Evolutionary conservation across 2,113 vertebrate species (phyloP).

Genomic region (Eira barbara): DNA sequence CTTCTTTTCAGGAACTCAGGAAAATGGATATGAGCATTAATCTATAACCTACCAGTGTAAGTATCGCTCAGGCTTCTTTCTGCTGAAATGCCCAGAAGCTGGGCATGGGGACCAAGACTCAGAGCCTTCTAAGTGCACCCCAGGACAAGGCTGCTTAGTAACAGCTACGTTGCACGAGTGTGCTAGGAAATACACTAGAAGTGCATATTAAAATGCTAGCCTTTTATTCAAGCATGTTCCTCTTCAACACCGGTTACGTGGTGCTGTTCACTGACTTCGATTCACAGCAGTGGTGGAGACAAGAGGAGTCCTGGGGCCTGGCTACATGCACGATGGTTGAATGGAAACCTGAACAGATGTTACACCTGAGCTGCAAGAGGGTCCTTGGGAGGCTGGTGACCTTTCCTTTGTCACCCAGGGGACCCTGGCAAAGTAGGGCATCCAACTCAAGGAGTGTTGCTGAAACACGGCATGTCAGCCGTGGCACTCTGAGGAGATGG

Average conservation of each 20-base stretch:
- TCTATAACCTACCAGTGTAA: not conserved
- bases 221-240: not conserved
- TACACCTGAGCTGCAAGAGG: not conserved
- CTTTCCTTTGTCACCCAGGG: not conserved
- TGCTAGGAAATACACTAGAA: constrained; percentile 3
- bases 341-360: not conserved
- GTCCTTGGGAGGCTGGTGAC: not conserved
- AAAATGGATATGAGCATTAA: not conserved
- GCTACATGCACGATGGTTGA: not conserved
- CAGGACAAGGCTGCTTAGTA: not conserved
- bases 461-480: not conserved
- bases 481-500: not conserved
- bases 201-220: not conserved
- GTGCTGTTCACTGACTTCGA: not conserved
- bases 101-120: not conserved
- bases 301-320: not conserved
- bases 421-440: not conserved
- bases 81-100: not conserved
- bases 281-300: not conserved
- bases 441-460: not conserved
- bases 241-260: not conserved
- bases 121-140: not conserved
- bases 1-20: not conserved
- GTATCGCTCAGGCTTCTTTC: not conserved
- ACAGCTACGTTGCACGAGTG: not conserved